Evolutionary conservation across 2,888 invertebrate genomes (phyloP), one percentile per base, ranked within the genome.

Genomic region (Ephialtes manifestator): DNA sequence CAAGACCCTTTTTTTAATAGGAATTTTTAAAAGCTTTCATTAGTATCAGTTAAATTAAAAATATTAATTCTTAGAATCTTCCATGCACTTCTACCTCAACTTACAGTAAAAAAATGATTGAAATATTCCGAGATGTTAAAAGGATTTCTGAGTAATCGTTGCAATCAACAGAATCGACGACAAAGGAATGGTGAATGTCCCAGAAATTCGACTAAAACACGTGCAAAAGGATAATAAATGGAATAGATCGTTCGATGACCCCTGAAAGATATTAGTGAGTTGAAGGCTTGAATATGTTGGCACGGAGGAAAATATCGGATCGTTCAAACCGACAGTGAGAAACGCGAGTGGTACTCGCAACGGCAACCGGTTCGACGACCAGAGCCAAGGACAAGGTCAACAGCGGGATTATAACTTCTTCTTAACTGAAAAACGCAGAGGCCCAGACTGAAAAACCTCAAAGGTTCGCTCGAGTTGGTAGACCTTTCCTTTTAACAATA

Each of bases 281-380:
- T 20, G 20, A 3, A 55, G 2, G 7, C 20, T 1, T 20, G 53
- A 53, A 18, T 7, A 8, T 24, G 10, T 24, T 55, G 3, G 3
- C 18, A 51, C 0, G 2, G 24, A 20, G 4, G 2, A 8, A 20
- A 24, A 11, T 3, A 2, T 15, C 15, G n/a, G 18, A 7, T 55
- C 8, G 55, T 20, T 53, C 20, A 20, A 18, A 18, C 20, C 10
- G 0, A 10, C 20, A 20, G 20, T 18, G 20, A 53, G 20, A 53
- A 20, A 53, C 18, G 53, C 18, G 53, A 53, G 53, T 20, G 20
- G 20, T 13, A 24, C 13, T 18, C 10, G n/a, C 11, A 24, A 8
- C 35, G n/a, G 7, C 63, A 63, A 63, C 63, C 63, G 63, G 63
- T 63, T 63, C 63, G 35, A 63, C 35, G 63, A n/a, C 35, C 63